A percentile compares a stretch with the other conserved stretches of the same genome.
These are phyloP conservation scores for Teleiodes luculella DNA, from an alignment of 2,888 invertebrate genomes.

Conservation along the genomic window DNA sequence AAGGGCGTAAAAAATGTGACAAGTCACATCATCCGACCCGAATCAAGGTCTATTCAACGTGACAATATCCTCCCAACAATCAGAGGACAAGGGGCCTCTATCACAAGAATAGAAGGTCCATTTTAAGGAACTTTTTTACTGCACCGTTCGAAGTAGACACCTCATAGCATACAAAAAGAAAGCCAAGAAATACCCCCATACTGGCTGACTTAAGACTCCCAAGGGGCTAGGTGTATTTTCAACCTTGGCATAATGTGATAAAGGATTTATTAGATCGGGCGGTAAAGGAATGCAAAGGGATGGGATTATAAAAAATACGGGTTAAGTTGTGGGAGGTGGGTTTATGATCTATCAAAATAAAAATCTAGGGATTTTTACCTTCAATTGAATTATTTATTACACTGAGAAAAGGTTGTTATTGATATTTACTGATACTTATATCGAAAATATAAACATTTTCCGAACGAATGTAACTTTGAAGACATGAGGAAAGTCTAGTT, in stretches of 20 bases:
- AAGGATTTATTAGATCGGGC: constrained; percentile 45
- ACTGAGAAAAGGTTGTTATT: neutral
- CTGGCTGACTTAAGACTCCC: neutral
- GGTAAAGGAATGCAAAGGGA: constrained; percentile 58
- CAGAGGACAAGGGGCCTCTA: constrained; percentile 46
- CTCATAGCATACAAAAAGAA: neutral
- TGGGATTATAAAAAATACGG: constrained; percentile 66
- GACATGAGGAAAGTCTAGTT: too few relatives aligned
- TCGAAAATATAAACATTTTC: too few relatives aligned
- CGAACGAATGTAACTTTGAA: too few relatives aligned
- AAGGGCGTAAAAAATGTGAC: constrained; percentile 44
- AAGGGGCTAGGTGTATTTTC: constrained; percentile 29
- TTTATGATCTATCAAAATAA: constrained; percentile 37
- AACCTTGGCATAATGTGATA: constrained; percentile 37
- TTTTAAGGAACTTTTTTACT: constrained; percentile 27
- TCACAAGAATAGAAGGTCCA: constrained; percentile 44
- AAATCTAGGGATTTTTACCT: constrained; percentile 39
- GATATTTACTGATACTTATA: neutral
- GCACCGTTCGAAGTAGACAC: constrained; percentile 9
- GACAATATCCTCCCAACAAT: constrained; percentile 45
- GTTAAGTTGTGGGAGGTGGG: constrained; percentile 62
- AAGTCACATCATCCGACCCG: constrained; percentile 58
- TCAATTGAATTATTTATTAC: neutral
- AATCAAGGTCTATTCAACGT: constrained; percentile 59
- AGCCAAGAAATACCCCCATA: neutral